Evolutionary conservation across 2,797 vertebrate species (phyloP).

Genomic region (Urosaurus nigricauda): DNA sequence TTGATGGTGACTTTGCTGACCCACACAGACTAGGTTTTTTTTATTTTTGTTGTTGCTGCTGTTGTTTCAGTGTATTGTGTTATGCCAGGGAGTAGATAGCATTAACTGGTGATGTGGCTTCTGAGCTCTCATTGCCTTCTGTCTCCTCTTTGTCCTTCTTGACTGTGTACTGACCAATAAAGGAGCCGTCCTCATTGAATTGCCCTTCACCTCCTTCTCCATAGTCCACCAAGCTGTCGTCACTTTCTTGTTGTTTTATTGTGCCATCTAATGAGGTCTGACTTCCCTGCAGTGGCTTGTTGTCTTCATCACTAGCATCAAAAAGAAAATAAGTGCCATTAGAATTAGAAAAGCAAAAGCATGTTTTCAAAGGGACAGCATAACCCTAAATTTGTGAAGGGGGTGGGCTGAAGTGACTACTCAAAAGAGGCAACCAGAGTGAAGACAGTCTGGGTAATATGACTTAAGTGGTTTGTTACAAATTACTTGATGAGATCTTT

Average conservation of each 20-base stretch:
- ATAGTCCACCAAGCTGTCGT: slow-evolving; percentile 98
- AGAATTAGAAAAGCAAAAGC: slow-evolving; percentile 45
- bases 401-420: background rate
- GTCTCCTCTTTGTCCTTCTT: slow-evolving; percentile 99
- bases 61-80: slow-evolving; percentile 45
- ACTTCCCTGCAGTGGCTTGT: slow-evolving; percentile 97
- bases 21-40: slow-evolving; percentile 51
- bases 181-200: slow-evolving; percentile 98
- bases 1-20: slow-evolving; percentile 55
- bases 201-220: slow-evolving; percentile 97
- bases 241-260: slow-evolving; percentile 94
- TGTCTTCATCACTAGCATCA: slow-evolving; percentile 95
- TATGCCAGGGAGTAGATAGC: slow-evolving; percentile 97
- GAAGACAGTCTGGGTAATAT: rapidly evolving
- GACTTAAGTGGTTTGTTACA: rapidly evolving
- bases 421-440: background rate
- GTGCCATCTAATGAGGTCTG: slow-evolving; percentile 95
- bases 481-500: background rate
- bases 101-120: slow-evolving; percentile 97
- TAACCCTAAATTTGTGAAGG: slow-evolving; percentile 17
- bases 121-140: slow-evolving; percentile 98
- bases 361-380: background rate
- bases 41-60: slow-evolving; percentile 38
- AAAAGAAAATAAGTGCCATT: slow-evolving; percentile 68
- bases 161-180: slow-evolving; percentile 98